These are phyloP conservation scores for Centruroides sculpturatus DNA, from an alignment of 1,140 invertebrate genomes.

Conservation along the genomic window DNA sequence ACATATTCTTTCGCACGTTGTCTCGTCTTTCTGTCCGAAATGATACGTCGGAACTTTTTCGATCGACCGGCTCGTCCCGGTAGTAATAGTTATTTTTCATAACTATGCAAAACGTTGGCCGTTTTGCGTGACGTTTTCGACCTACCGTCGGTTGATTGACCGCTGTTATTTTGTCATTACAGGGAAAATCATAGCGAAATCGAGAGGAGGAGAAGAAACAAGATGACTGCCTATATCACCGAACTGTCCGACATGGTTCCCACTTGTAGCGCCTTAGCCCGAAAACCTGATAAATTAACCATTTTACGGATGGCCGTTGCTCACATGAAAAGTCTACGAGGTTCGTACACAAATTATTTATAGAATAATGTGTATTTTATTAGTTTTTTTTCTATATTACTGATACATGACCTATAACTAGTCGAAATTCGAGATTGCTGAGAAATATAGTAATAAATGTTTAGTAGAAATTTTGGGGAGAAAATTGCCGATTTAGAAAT, in stretches of 20 bases:
- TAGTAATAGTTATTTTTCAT: too few relatives aligned
- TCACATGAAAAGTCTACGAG: slow-evolving; percentile 94
- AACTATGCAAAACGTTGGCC: too few relatives aligned
- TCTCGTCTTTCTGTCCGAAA: too few relatives aligned
- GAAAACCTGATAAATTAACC: slow-evolving; percentile 98
- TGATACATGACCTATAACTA: background rate
- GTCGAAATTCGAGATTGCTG: background rate
- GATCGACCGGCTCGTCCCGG: too few relatives aligned
- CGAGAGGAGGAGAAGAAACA: slow-evolving; percentile 90
- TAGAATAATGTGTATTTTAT: too few relatives aligned
- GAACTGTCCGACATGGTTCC: slow-evolving; percentile 99
- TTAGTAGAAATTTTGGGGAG: too few relatives aligned
- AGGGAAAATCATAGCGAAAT: slow-evolving; percentile 98
- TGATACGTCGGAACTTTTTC: too few relatives aligned
- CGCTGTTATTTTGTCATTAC: background rate
- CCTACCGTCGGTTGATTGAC: background rate
- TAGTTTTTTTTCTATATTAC: background rate
- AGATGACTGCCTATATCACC: slow-evolving; percentile 99
- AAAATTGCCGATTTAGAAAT: too few relatives aligned
- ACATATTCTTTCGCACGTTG: too few relatives aligned
- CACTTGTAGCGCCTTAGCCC: slow-evolving; percentile 87
- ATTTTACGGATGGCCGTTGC: slow-evolving; percentile 98
- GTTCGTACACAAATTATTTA: slow-evolving; percentile 30
- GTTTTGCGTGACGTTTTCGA: too few relatives aligned
- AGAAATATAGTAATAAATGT: too few relatives aligned